Percentiles rank a stretch among this genome's conserved stretches.
Conservation (phyloP, 2,113 vertebrate genomes). For the Spilogale gracilis region DNA sequence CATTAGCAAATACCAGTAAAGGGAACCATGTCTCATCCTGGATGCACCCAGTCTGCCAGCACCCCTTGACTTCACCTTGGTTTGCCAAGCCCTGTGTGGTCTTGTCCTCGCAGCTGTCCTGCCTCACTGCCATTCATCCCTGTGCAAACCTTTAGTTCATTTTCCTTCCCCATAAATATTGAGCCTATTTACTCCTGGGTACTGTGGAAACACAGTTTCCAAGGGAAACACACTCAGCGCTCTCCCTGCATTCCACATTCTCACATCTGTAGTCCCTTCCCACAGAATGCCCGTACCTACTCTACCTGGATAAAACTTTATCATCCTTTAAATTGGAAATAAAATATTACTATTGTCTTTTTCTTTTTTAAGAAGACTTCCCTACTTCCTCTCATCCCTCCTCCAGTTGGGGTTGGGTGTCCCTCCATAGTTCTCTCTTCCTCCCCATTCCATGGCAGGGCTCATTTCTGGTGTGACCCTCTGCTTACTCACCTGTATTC, state of each 20-base stretch:
- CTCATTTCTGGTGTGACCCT: rapidly evolving
- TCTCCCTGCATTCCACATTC: rapidly evolving
- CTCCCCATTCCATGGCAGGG: rapidly evolving
- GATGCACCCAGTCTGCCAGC: rapidly evolving
- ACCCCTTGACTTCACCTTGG: background rate
- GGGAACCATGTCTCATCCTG: rapidly evolving
- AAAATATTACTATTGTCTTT: background rate
- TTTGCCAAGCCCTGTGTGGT: background rate
- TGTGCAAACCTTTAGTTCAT: rapidly evolving
- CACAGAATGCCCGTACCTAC: background rate
- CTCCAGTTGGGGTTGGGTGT: rapidly evolving
- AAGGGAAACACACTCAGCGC: rapidly evolving
- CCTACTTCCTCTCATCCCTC: rapidly evolving
- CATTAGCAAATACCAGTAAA: rapidly evolving
- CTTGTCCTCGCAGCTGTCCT: background rate
- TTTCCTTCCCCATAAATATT: background rate
- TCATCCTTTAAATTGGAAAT: background rate
- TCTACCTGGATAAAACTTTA: background rate
- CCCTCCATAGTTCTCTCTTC: rapidly evolving
- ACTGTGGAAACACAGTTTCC: background rate
- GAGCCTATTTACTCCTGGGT: background rate
- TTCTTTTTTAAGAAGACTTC: background rate
- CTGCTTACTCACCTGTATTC: background rate
- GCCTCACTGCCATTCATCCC: background rate
- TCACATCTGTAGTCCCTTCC: rapidly evolving